Evolutionary conservation across 2,113 vertebrate genomes (phyloP).

Genomic region (Diadophis punctatus): DNA sequence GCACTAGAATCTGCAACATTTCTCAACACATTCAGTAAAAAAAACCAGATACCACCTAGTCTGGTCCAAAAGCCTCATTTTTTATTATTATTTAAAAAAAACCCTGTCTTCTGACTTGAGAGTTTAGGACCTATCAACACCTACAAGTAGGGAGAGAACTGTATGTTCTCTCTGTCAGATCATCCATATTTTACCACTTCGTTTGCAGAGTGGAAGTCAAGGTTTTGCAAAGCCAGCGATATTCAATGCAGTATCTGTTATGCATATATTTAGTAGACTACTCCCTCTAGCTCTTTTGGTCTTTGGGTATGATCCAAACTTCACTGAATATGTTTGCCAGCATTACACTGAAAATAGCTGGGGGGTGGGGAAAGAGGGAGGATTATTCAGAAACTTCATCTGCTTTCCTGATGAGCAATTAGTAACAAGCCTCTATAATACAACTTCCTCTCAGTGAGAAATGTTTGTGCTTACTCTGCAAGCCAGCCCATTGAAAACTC

Average conservation of each 20-base stretch:
- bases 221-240: conserved; percentile 18
- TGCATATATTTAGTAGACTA: not conserved
- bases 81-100: too few species aligned
- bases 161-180: not conserved
- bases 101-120: not conserved
- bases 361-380: not conserved
- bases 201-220: not conserved
- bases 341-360: not conserved
- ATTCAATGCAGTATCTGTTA: not conserved
- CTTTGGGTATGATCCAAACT: not conserved
- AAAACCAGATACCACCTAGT: not conserved
- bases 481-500: conserved; percentile 10
- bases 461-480: conserved; percentile 20
- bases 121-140: not conserved
- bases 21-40: not conserved
- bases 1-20: not conserved
- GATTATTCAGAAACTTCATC: not conserved
- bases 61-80: too few species aligned
- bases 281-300: conserved; percentile 14
- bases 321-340: not conserved
- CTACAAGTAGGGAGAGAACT: not conserved
- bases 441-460: not conserved
- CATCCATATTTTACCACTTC: not conserved
- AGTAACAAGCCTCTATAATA: not conserved
- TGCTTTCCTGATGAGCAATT: not conserved